Base-by-base conservation (phyloP, 64 coral and sea anemone species). In the Stylophora pistillata region DNA sequence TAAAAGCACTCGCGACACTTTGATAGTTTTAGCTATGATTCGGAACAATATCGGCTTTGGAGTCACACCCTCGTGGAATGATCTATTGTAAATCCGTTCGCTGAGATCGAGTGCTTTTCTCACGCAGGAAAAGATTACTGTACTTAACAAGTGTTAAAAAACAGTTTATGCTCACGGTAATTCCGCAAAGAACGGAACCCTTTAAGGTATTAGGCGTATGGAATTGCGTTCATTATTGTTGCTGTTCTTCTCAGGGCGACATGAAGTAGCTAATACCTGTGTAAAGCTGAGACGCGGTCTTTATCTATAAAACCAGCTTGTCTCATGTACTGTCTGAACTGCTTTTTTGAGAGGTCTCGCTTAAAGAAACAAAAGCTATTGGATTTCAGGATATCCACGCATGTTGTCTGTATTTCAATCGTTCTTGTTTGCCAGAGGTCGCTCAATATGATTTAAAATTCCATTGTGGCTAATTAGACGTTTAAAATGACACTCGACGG, bases 121-220 rank as follows among this genome's bases (percentile, higher is more conserved):
- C 16, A 27, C 26, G 59, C 55, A 59, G 77, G 56, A 79, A 79
- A 59, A 2, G 77, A 79, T 79, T 60, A 79, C 26, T 59, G 56
- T 79, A 26, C 29, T 59, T 60, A 30, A 30, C 31, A 27, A 79
- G 77, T 59, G 56, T 79, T 60, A 31, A 31, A 32, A 55, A 79
- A 79, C 56, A 30, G 55, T 79, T 79, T 79, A 13, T 31, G 10
- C 3, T 25, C 75, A 25, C 11, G 47, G 52, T 30, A 59, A 31
- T 18, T 61, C 25, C 55, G 58, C 32, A 15, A 25, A 18, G 37
- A 82, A 41, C 12, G 20, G 1, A 37, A n/a, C 32, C 13, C 29
- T 32, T 30, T 6, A 82, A 60, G 30, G 58, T 29, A 62, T 65
- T 82, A 62, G 59, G 17, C 56, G 53, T 28, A 68, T 47, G 37